These are phyloP conservation scores for Asobara japonica DNA, from an alignment of 1,140 invertebrate species.

Conservation along the genomic window DNA sequence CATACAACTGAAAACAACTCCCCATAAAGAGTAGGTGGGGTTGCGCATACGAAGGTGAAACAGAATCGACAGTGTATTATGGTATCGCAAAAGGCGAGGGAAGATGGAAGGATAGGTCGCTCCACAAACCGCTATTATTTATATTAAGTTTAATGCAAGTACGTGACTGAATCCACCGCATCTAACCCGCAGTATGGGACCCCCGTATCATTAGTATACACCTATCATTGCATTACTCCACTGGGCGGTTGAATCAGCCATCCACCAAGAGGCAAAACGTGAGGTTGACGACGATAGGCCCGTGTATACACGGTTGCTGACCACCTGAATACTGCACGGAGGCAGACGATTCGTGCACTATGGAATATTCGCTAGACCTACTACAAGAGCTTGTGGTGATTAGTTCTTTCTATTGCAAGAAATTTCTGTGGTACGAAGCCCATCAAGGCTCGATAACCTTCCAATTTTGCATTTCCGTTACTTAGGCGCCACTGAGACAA, in stretches of 20 bases:
- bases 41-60: slow-evolving; percentile 41
- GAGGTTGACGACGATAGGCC: neutral
- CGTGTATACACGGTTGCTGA: slow-evolving; percentile 36
- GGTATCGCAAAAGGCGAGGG: slow-evolving; percentile 42
- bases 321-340: slow-evolving; percentile 32
- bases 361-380: no score
- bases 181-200: slow-evolving; percentile 38
- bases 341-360: slow-evolving; percentile 21
- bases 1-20: slow-evolving; percentile 22
- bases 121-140: slow-evolving; percentile 68
- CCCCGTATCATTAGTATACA: slow-evolving; percentile 67
- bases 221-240: slow-evolving; percentile 65
- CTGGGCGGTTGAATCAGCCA: slow-evolving; percentile 23
- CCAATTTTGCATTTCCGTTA: no score
- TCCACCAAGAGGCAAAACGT: neutral
- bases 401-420: no score
- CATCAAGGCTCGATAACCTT: no score
- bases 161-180: slow-evolving; percentile 64
- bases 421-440: no score
- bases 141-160: slow-evolving; percentile 69
- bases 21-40: slow-evolving; percentile 32
- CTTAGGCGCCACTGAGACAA: no score
- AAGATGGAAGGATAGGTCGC: slow-evolving; percentile 42
- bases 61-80: slow-evolving; percentile 59
- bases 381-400: no score